A percentile compares a stretch with the other conserved stretches of the same genome.
These are phyloP conservation scores for Anodontia alba DNA, from an alignment of 2,888 invertebrate genomes.

Conservation along the genomic window DNA sequence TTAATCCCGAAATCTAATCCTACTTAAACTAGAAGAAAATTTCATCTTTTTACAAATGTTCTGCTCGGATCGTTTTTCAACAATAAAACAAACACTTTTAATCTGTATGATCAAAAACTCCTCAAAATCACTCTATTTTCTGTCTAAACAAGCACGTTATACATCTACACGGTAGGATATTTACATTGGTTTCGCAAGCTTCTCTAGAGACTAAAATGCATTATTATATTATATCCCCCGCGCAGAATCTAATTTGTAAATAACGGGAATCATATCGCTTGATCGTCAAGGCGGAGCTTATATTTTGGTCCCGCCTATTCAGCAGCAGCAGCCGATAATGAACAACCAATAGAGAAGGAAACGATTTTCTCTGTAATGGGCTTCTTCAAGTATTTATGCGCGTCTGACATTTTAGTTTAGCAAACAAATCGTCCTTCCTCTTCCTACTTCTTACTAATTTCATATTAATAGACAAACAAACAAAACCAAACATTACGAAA, in stretches of 20 bases:
- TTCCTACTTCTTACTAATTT: too few species aligned
- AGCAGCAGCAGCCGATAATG: slow-evolving; percentile 6
- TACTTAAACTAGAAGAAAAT: slow-evolving; percentile 11
- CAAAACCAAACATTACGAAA: too few species aligned
- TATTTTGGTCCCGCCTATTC: background rate
- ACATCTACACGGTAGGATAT: slow-evolving; percentile 4
- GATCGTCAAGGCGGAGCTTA: slow-evolving; percentile 15
- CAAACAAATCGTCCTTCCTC: too few species aligned
- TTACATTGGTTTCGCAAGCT: slow-evolving; percentile 17
- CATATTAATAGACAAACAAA: too few species aligned
- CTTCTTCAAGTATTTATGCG: too few species aligned
- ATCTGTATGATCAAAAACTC: slow-evolving; percentile 10
- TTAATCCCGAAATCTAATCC: slow-evolving; percentile 13
- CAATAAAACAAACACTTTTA: slow-evolving; percentile 17
- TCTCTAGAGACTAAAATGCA: slow-evolving; percentile 15
- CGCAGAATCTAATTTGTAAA: slow-evolving; percentile 19
- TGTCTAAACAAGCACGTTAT: slow-evolving; percentile 8
- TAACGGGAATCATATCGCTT: slow-evolving; percentile 19
- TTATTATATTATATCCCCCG: slow-evolving; percentile 20
- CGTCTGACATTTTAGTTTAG: too few species aligned
- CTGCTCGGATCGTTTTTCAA: background rate
- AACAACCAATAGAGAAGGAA: background rate
- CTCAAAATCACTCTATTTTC: slow-evolving; percentile 18
- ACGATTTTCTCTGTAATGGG: too few species aligned
- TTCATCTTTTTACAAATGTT: slow-evolving; percentile 18